A percentile compares a stretch with the other conserved stretches of the same genome.
These are phyloP conservation scores for Momotus momota DNA, from an alignment of 2,797 vertebrate genomes.

Conservation along the genomic window DNA sequence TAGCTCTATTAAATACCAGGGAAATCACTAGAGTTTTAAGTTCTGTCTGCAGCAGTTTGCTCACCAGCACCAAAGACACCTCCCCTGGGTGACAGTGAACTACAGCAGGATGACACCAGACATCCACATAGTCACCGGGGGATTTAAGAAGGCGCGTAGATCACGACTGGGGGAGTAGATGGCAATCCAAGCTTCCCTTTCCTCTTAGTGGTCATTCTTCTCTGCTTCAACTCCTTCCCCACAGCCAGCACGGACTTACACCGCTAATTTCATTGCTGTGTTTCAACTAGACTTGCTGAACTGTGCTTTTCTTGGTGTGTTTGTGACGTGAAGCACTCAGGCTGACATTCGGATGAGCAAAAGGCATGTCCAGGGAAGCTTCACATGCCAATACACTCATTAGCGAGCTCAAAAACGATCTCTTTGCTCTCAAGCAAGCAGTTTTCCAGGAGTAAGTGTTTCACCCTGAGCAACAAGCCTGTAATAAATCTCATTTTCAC, in stretches of 20 bases:
- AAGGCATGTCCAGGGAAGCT: neutral
- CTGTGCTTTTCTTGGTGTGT: neutral
- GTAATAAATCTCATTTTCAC: neutral
- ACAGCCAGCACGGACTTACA: neutral
- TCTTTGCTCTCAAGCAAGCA: neutral
- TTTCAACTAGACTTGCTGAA: neutral
- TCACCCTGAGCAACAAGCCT: neutral
- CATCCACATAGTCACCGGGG: neutral
- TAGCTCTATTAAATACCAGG: neutral
- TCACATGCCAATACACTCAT: neutral
- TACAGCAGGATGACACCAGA: neutral
- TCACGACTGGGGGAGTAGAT: accelerated
- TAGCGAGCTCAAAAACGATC: neutral
- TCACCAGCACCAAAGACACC: neutral
- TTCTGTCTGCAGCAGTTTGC: neutral
- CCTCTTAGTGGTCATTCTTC: neutral
- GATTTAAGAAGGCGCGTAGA: neutral
- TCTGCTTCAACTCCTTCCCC: neutral
- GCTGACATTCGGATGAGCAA: neutral
- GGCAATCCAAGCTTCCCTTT: neutral
- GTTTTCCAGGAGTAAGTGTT: neutral
- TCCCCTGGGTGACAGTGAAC: neutral
- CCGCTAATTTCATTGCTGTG: neutral
- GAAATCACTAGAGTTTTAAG: neutral
- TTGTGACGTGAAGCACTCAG: neutral